Evolutionary conservation across 2,797 vertebrate genomes (phyloP).

Genomic region (Muscicapa comitata): DNA sequence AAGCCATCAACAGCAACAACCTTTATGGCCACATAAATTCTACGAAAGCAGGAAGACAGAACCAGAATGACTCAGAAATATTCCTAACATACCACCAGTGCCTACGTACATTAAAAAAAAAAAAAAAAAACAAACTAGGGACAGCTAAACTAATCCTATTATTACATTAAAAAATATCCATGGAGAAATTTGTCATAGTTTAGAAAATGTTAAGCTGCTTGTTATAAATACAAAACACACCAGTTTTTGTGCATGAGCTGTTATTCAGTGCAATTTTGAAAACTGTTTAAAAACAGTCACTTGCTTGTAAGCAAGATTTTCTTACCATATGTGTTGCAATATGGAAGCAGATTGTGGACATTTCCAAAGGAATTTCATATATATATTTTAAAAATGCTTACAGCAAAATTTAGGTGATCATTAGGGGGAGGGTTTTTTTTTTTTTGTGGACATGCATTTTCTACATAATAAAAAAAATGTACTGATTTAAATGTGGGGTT

Average conservation of each 20-base stretch:
- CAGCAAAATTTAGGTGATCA: background rate
- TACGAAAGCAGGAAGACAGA: background rate
- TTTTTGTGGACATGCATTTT: background rate
- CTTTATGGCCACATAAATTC: background rate
- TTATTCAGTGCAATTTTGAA: background rate
- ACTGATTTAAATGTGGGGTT: background rate
- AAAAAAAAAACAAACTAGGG: background rate
- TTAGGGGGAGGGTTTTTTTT: background rate
- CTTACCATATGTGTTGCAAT: conserved; percentile 34
- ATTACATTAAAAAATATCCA: background rate
- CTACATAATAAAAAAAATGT: background rate
- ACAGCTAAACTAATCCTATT: background rate
- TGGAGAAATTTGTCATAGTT: conserved; percentile 19
- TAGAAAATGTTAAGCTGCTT: background rate
- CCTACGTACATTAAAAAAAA: background rate
- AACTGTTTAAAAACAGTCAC: conserved; percentile 36
- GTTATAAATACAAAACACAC: background rate
- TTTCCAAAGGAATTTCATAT: conserved; percentile 18
- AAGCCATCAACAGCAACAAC: background rate
- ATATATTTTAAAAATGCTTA: background rate
- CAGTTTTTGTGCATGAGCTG: background rate
- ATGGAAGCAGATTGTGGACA: background rate
- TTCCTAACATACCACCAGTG: background rate
- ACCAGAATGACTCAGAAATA: background rate
- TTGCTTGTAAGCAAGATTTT: conserved; percentile 29